Conservation (phyloP, 2,888 invertebrate species). For the Caenorhabditis auriculariae region DNA sequence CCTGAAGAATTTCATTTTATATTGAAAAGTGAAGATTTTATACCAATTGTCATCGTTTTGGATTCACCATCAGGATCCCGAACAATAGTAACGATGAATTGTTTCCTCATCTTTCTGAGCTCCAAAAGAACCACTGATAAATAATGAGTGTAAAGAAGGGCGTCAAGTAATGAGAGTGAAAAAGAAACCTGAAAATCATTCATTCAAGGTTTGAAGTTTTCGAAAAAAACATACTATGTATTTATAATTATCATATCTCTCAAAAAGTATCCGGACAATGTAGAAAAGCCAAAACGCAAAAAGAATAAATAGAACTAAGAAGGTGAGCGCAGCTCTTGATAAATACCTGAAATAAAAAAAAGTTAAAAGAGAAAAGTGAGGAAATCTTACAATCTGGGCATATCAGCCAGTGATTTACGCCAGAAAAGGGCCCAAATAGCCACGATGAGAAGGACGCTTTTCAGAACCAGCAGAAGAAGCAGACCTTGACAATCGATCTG, state of each 20-base stretch:
- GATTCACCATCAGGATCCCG: constrained; percentile 94
- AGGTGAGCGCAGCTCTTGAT: constrained; percentile 48
- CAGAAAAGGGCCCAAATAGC: constrained; percentile 46
- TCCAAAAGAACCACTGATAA: constrained; percentile 85
- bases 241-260: constrained; percentile 51
- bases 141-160: constrained; percentile 69
- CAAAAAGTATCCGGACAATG: constrained; percentile 76
- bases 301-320: constrained; percentile 78
- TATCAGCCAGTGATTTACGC: constrained; percentile 45
- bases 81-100: constrained; percentile 75
- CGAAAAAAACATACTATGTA: constrained; percentile 26
- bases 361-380: background rate
- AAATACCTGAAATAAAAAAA: constrained; percentile 25
- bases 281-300: constrained; percentile 98
- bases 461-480: constrained; percentile 48
- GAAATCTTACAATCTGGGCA: constrained; percentile 47
- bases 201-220: background rate
- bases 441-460: constrained; percentile 50
- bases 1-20: constrained; percentile 11
- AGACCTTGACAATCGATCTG: constrained; percentile 54
- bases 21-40: background rate
- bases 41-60: constrained; percentile 77
- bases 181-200: constrained; percentile 77
- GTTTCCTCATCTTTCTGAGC: constrained; percentile 85
- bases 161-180: constrained; percentile 88